Evolutionary conservation across 2,113 vertebrate species (phyloP).

Genomic region (Eira barbara): DNA sequence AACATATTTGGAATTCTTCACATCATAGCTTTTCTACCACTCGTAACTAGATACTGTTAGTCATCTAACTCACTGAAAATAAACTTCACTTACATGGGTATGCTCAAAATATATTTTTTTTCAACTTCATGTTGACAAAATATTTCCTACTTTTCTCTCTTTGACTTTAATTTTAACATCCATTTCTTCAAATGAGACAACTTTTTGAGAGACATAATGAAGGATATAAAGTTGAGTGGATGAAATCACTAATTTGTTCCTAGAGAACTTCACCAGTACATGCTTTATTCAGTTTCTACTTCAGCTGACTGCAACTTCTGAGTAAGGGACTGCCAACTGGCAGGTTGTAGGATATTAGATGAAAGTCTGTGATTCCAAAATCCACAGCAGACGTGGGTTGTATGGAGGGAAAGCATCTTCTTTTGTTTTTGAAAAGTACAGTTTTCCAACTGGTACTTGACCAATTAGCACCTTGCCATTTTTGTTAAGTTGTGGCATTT

Average conservation of each 20-base stretch:
- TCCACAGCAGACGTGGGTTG: background rate
- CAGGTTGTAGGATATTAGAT: background rate
- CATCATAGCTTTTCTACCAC: slow-evolving; percentile 32
- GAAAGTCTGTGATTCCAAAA: background rate
- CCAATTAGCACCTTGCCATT: background rate
- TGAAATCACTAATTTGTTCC: background rate
- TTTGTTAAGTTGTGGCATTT: background rate
- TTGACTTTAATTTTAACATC: background rate
- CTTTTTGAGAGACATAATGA: background rate
- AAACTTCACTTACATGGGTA: background rate
- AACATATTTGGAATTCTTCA: background rate
- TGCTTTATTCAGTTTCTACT: background rate
- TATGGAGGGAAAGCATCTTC: background rate
- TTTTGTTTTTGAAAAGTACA: background rate
- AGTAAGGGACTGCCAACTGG: background rate
- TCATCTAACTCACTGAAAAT: slow-evolving; percentile 46
- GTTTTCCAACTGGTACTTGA: background rate
- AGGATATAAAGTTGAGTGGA: background rate
- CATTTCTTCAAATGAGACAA: background rate
- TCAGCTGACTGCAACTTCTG: background rate
- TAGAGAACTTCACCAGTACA: background rate
- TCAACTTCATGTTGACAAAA: slow-evolving; percentile 37
- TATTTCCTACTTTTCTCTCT: slow-evolving; percentile 7
- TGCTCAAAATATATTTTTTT: slow-evolving; percentile 33
- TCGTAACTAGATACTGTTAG: background rate